These are phyloP conservation scores for Callaeas wilsoni DNA, from an alignment of 2,113 vertebrate species.

Conservation along the genomic window DNA sequence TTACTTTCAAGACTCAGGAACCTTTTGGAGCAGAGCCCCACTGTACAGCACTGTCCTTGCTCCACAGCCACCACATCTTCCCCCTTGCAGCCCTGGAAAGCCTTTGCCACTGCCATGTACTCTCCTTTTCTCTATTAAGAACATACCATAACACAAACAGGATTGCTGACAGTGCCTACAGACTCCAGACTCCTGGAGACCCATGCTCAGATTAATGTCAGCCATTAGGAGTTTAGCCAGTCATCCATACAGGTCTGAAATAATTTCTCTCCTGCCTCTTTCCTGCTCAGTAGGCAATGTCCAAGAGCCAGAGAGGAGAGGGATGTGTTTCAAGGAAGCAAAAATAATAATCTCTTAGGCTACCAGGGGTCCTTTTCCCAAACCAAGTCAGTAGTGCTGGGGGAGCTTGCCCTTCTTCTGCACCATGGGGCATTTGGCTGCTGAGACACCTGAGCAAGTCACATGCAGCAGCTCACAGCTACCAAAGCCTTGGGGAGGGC, in stretches of 20 bases:
- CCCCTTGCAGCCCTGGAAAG: not conserved
- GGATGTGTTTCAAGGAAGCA: not conserved
- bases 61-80: not conserved
- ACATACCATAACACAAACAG: not conserved
- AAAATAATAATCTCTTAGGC: not conserved
- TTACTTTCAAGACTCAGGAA: not conserved
- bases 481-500: not conserved
- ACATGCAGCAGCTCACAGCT: not conserved
- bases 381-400: not conserved
- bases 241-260: not conserved
- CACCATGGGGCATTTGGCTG: rapidly evolving
- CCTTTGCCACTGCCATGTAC: not conserved
- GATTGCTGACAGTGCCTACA: not conserved
- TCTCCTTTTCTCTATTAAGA: not conserved
- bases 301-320: not conserved
- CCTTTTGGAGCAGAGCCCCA: not conserved
- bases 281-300: not conserved
- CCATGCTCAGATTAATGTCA: not conserved
- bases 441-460: not conserved
- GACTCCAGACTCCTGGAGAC: not conserved
- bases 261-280: not conserved
- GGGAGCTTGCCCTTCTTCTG: not conserved
- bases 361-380: not conserved
- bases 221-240: not conserved
- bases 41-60: not conserved